Base-by-base conservation (phyloP, 1,140 invertebrate genomes). In the Neuroterus valhalla region DNA sequence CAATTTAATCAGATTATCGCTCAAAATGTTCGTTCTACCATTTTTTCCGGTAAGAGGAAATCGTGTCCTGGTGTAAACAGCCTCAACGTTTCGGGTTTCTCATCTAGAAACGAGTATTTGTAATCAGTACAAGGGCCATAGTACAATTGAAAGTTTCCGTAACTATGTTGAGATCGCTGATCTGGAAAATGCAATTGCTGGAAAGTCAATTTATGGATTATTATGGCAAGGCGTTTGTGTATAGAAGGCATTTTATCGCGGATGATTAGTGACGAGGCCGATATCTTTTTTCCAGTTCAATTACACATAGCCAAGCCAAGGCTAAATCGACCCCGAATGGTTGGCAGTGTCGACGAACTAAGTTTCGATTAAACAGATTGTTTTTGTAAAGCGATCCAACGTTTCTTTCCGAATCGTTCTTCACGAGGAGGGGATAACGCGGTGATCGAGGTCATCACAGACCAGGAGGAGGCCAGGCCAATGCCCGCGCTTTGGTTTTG, bases 391-490 rank as follows among this genome's bases (percentile, higher is more conserved):
- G 31, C n/a, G 23, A 15, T 23, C 48, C 66, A 70, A 48, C 70
- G 71, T 75, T 76, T 68, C 75, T 77, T 66, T 31, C 73, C 69
- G 74, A 80, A 72, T 79, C 66, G 74, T 73, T 68, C 68, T 31
- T 74, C 70, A 68, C 68, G 68, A 62, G 66, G 70, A 50, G 76
- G 78, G 76, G 70, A 75, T 75, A 81, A 82, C 76, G 83, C 80
- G 82, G 85, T 84, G 85, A 89, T 89, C 88, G 88, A 89, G 88
- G 88, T 88, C 87, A 88, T 78, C 82, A 81, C 80, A 82, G 81
- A 84, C 85, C 81, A 82, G 82, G 82, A 85, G 83, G 84, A 86
- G 85, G 83, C 84, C 84, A 87, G 87, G 87, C 85, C 86, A 84
- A 86, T 88, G 88, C 85, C 85, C 87, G 85, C 78, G 76, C 77